Base-by-base conservation (phyloP, 2,797 vertebrate genomes). In the Scarus forsteni region DNA sequence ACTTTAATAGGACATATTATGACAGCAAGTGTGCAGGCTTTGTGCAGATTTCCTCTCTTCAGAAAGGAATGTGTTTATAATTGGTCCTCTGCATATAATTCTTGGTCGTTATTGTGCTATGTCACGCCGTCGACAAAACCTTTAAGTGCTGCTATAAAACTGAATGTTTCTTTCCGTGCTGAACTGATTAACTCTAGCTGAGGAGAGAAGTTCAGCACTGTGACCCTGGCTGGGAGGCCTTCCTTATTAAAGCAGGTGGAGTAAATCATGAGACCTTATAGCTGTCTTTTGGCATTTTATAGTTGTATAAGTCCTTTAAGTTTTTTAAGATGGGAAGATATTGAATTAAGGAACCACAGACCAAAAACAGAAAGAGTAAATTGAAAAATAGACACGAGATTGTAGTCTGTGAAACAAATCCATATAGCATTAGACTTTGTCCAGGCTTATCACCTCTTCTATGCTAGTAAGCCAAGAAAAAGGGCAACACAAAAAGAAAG, bases 261-360 rank as follows among this genome's bases (percentile, higher is more conserved):
- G 83, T 91, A 92, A 93, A 94, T 93, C 90, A 87, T 64, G 74
- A 79, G 74, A 79, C 73, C 86, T 91, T 88, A 92, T 93, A 92
- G 84, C 90, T 88, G 86, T 86, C 71, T 85, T 86, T 90, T 83
- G 86, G 77, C 85, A 75, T 59, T 53, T 67, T 60, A 57, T 66
- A 48, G 73, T 65, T 66, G 52, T 63, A 34, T n/a, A 46, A 55
- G 60, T 40, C n/a, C n/a, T n/a, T n/a, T n/a, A n/a, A n/a, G n/a
- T n/a, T n/a, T 82, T 86, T 85, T 76, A 86, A 79, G 66, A 70
- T 43, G 12, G 46, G 39, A 68, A 60, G 53, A 68, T 65, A 49
- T 10, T n/a, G 8, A 69, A 53, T 52, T 18, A 40, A 58, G 50
- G 40, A 46, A 64, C 18, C 14, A 18, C 7, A 35, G 14, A 11